Percentiles rank a stretch among this genome's conserved stretches.
Conservation (phyloP, 2,113 vertebrate genomes). For the Melospiza georgiana region DNA sequence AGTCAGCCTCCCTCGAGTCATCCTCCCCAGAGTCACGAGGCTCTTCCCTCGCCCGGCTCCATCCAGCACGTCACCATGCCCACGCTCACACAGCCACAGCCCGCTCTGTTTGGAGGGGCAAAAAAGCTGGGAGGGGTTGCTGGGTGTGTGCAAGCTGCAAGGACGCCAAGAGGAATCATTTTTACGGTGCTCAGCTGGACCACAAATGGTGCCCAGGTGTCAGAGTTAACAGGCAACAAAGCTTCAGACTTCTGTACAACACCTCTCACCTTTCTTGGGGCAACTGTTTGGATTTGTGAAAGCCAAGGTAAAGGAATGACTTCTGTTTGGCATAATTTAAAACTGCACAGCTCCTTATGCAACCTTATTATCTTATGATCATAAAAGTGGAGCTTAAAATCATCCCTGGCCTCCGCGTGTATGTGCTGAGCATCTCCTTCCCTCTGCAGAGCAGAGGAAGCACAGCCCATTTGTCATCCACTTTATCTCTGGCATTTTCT, state of each 20-base stretch:
- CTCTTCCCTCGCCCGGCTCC: not conserved
- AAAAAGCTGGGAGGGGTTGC: not conserved
- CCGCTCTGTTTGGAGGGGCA: not conserved
- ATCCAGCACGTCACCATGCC: not conserved
- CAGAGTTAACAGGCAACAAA: not conserved
- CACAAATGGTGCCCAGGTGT: not conserved
- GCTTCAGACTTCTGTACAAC: not conserved
- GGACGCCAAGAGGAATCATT: not conserved
- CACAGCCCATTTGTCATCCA: conserved; percentile 50
- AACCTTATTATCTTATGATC: not conserved
- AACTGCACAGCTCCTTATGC: not conserved
- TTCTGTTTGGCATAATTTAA: not conserved
- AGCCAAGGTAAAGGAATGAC: not conserved
- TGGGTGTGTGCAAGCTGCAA: not conserved
- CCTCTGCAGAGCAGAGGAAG: not conserved
- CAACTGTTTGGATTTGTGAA: not conserved
- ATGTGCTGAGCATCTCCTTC: not conserved
- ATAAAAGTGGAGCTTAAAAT: not conserved
- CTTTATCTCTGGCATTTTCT: conserved; percentile 43
- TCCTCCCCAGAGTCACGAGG: not conserved
- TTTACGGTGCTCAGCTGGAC: not conserved
- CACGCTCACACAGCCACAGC: not conserved
- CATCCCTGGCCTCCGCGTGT: not conserved
- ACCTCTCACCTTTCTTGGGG: not conserved
- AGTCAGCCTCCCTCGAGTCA: not conserved